These are phyloP conservation scores for Myanophis thanlyinensis DNA, from an alignment of 2,113 vertebrate genomes.

Conservation along the genomic window DNA sequence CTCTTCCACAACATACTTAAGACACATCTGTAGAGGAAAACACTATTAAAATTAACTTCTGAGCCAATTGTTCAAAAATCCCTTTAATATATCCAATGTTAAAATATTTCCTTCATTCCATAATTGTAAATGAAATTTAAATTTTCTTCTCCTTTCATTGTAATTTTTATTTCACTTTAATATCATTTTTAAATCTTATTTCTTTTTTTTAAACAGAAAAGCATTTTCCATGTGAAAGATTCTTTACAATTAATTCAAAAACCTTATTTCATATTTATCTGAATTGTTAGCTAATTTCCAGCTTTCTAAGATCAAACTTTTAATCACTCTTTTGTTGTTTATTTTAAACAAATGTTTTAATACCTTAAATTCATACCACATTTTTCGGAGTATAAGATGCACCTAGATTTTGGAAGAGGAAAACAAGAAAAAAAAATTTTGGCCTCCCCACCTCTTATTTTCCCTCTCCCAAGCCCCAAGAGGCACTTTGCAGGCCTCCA, in stretches of 20 bases:
- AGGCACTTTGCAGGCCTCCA: no score
- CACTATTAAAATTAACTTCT: no score
- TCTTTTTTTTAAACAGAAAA: not conserved
- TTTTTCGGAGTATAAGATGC: no score
- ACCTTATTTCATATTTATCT: not conserved
- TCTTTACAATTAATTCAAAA: not conserved
- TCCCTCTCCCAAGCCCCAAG: no score
- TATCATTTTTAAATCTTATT: not conserved
- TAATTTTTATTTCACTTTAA: not conserved
- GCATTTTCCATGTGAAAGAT: not conserved
- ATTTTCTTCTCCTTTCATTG: not conserved
- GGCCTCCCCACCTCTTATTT: no score
- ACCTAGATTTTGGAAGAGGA: no score
- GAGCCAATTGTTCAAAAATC: no score
- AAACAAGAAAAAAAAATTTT: no score
- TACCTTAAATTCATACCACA: not conserved
- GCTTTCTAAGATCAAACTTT: not conserved
- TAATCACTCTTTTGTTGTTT: not conserved
- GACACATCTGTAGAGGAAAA: no score
- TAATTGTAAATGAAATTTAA: not conserved
- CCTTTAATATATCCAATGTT: not conserved
- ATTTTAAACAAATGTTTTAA: not conserved
- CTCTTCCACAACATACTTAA: no score
- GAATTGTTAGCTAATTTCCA: not conserved
- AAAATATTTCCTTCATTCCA: not conserved